Conservation (phyloP, 2,113 vertebrate genomes). For the Ploceus nigricollis region DNA sequence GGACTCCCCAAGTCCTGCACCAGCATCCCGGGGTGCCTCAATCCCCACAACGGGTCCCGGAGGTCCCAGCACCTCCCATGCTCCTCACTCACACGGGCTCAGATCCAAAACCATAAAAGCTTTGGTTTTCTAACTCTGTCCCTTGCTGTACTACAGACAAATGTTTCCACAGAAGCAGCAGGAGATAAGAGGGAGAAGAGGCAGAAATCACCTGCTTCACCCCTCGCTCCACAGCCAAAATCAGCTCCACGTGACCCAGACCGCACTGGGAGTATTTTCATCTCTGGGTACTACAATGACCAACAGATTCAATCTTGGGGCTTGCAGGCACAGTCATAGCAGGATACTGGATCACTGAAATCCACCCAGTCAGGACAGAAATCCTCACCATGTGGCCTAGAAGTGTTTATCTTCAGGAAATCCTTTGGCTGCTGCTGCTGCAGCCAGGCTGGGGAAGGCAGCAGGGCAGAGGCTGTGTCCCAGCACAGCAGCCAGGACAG, state of each 20-base stretch:
- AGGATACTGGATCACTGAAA: not conserved
- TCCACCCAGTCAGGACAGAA: not conserved
- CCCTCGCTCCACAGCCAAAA: not conserved
- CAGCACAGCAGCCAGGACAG: no score
- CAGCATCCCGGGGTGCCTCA: rapidly evolving
- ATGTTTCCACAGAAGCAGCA: not conserved
- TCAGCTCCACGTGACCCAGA: not conserved
- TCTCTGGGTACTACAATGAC: not conserved
- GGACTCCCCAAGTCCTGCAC: not conserved
- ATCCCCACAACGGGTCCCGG: rapidly evolving
- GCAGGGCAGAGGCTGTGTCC: not conserved
- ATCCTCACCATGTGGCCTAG: not conserved
- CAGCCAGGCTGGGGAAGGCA: not conserved
- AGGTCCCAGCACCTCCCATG: not conserved
- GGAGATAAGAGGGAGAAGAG: not conserved
- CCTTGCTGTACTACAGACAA: not conserved
- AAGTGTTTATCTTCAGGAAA: conserved; percentile 30
- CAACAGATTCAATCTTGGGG: not conserved
- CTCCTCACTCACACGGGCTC: rapidly evolving
- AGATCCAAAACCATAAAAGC: not conserved
- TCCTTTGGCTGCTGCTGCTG: not conserved
- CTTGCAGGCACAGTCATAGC: not conserved
- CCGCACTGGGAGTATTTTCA: not conserved
- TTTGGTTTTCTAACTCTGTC: not conserved
- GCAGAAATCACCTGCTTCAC: not conserved